These are phyloP conservation scores for Vombatus ursinus DNA, from an alignment of 2,113 vertebrate genomes.

Conservation along the genomic window DNA sequence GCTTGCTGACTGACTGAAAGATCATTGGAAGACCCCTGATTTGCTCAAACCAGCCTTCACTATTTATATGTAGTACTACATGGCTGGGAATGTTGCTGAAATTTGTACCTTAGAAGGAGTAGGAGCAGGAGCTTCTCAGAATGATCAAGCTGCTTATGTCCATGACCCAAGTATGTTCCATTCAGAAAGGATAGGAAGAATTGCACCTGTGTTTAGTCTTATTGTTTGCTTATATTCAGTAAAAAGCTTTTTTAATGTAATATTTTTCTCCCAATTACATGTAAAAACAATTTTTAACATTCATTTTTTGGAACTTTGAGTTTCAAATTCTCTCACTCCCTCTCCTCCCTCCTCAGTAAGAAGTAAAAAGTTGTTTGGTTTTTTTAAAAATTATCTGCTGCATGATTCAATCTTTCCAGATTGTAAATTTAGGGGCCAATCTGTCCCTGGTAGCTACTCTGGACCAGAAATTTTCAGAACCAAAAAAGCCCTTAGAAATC, in stretches of 20 bases:
- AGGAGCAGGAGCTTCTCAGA: background rate
- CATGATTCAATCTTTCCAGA: constrained; percentile 2
- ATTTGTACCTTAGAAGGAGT: background rate
- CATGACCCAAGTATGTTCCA: background rate
- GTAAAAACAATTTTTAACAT: too few species aligned
- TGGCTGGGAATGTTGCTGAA: background rate
- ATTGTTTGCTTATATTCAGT: background rate
- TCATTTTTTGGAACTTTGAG: background rate
- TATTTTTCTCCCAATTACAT: too few species aligned
- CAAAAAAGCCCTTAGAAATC: background rate
- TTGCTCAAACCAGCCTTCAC: too few species aligned
- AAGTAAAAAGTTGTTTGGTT: background rate
- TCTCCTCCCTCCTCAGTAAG: background rate
- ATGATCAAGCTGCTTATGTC: background rate
- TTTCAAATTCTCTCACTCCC: constrained; percentile 11
- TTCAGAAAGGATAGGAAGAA: background rate
- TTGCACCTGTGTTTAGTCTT: background rate
- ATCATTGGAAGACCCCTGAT: background rate
- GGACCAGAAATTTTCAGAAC: background rate
- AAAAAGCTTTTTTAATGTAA: too few species aligned
- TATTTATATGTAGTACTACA: background rate
- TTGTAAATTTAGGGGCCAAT: background rate
- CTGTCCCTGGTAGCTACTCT: background rate
- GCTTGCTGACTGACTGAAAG: background rate
- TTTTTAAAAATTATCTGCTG: background rate